phyloP scores from a whole-genome alignment of 2,888 invertebrate species.

The Mantis religiosa region DNA sequence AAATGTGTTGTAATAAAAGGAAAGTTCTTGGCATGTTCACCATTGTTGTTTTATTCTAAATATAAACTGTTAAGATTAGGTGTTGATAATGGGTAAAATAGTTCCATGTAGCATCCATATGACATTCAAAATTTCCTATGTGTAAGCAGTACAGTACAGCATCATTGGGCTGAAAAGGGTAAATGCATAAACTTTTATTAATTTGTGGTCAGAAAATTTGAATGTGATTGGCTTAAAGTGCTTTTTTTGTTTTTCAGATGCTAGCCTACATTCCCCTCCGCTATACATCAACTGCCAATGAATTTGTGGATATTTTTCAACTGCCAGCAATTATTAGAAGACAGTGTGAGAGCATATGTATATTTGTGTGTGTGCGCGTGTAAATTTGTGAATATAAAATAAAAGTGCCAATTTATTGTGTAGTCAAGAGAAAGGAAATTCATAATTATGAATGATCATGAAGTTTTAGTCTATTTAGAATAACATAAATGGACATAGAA shows the following conservation, averaged over 20 bases:
- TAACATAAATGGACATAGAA: background rate
- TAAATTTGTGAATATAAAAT: background rate
- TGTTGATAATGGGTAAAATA: too few relatives aligned
- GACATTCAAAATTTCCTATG: too few relatives aligned
- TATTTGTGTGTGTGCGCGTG: background rate
- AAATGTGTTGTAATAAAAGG: too few relatives aligned
- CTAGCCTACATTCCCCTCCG: constrained; percentile 24
- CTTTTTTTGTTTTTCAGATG: constrained; percentile 12
- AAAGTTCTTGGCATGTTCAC: too few relatives aligned
- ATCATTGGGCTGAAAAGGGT: too few relatives aligned
- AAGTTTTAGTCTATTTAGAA: background rate
- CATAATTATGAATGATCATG: background rate
- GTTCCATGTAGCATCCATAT: too few relatives aligned
- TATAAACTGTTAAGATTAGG: too few relatives aligned
- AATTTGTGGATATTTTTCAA: background rate
- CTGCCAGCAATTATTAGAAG: background rate
- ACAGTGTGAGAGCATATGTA: background rate
- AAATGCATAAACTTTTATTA: too few relatives aligned
- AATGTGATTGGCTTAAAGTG: background rate
- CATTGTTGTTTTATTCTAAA: too few relatives aligned
- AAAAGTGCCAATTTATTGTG: constrained; percentile 7
- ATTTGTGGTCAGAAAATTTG: too few relatives aligned
- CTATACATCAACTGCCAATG: constrained; percentile 16
- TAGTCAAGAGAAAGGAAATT: background rate
- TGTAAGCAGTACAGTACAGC: too few relatives aligned